Evolutionary conservation across 1,140 invertebrate genomes (phyloP), one percentile per base, ranked within the genome.

Genomic region (Macrobrachium nipponense): DNA sequence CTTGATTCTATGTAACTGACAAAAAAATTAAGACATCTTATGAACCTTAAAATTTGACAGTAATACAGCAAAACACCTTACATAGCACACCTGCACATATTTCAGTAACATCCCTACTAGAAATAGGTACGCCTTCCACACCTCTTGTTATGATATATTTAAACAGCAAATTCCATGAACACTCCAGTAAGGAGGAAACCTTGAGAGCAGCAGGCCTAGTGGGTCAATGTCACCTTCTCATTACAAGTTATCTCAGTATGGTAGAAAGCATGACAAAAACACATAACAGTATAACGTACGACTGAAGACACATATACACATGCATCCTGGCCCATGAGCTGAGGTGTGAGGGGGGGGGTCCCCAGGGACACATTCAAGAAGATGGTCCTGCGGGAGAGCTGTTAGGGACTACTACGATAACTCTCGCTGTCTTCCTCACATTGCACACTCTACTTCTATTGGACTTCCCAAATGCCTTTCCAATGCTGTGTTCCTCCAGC

Each of bases 201-300:
- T 82, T 75, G 51, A 82, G 80, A 82, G 80, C 59, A 14, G 27
- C 59, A n/a, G 23, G 20, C 80, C 80, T 20, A 58, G 43, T 60
- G 75, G 64, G 58, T 68, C 62, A 12, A 58, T 59, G 14, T 72
- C 80, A 76, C 73, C 70, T 75, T 60, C 4, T 61, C 81, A 82
- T 76, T n/a, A 72, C 72, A 82, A 82, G 64, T 81, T 23, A 81
- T 27, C n/a, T 81, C 66, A 81, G 43, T 59, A 64, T 59, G 80
- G 51, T 60, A 81, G 61, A 58, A 81, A 72, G 80, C 80, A 81
- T 81, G 44, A 70, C 79, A 81, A 81, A 68, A 68, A 81, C 80
- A 80, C 79, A 70, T 51, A 81, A 81, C 51, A 51, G 64, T 58
- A 60, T 68, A 23, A 76, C 73, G 51, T 68, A 81, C 72, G 80